A percentile compares a stretch with the other conserved stretches of the same genome.
phyloP scores from a whole-genome alignment of 92 coral and sea anemone genomes.

The Heliopora coerulea region DNA sequence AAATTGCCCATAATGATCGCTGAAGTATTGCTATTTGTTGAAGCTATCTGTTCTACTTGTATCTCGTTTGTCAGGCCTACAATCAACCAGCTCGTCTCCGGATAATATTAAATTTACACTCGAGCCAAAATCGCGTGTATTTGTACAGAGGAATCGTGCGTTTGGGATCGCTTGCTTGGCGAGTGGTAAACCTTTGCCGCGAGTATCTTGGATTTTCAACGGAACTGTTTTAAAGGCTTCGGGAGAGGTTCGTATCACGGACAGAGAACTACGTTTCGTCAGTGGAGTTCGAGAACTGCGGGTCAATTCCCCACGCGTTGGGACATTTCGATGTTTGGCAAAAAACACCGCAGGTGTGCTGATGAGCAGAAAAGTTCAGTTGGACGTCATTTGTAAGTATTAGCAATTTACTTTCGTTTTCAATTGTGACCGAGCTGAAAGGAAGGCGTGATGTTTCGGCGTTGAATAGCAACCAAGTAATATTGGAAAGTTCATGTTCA shows the following conservation, averaged over 20 bases:
- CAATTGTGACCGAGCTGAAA: no score
- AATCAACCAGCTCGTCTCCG: no score
- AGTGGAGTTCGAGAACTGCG: slow-evolving; percentile 1
- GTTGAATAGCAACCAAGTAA: no score
- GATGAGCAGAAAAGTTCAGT: slow-evolving; percentile 11
- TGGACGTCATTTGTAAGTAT: slow-evolving; percentile 27
- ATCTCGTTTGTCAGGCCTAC: no score
- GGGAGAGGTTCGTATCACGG: neutral
- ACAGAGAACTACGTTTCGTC: neutral
- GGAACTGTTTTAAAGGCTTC: neutral
- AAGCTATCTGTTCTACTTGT: no score
- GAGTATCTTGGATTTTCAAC: neutral
- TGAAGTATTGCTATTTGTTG: neutral
- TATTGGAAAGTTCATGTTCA: no score
- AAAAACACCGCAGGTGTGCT: slow-evolving; percentile 21
- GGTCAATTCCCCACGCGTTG: slow-evolving; percentile 1
- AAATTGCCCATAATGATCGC: neutral
- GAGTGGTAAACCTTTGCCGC: neutral
- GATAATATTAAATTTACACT: no score
- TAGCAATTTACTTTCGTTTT: no score
- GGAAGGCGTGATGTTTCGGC: no score
- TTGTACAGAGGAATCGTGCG: neutral
- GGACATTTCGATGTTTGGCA: slow-evolving; percentile 21
- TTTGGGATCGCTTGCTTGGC: neutral
- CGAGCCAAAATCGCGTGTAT: neutral